Conservation (phyloP, 1,140 invertebrate genomes). For the Thereuonema tuberculata region DNA sequence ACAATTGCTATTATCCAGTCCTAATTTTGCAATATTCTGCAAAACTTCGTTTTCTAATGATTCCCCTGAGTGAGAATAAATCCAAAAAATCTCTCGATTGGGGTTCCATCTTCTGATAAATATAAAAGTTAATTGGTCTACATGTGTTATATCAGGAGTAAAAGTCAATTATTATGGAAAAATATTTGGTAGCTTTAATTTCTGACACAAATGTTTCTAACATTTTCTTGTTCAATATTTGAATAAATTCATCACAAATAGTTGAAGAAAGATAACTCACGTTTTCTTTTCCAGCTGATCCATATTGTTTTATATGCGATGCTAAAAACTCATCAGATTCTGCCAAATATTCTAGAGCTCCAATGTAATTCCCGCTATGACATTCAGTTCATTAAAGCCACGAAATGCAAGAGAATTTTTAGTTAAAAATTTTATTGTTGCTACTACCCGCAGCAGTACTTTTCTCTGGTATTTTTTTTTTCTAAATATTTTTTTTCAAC, state of each 20-base stretch:
- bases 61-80: not conserved
- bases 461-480: slow-evolving; percentile 7
- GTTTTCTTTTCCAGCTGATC: slow-evolving; percentile 3
- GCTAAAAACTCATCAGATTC: slow-evolving; percentile 15
- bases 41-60: slow-evolving; percentile 1
- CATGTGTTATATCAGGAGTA: slow-evolving; percentile 19
- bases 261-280: slow-evolving; percentile 12
- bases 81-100: slow-evolving; percentile 13
- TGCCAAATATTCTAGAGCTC: slow-evolving; percentile 10
- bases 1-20: slow-evolving; percentile 14
- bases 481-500: no score
- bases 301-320: slow-evolving; percentile 9
- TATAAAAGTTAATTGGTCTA: slow-evolving; percentile 20
- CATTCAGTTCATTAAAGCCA: not conserved
- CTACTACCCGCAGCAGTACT: slow-evolving; percentile 9
- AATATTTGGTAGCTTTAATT: slow-evolving; percentile 18
- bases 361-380: slow-evolving; percentile 12
- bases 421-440: not conserved
- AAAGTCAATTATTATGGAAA: slow-evolving; percentile 19
- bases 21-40: slow-evolving; percentile 10
- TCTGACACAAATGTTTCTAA: not conserved
- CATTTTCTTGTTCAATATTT: slow-evolving; percentile 8
- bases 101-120: not conserved
- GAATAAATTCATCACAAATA: slow-evolving; percentile 14
- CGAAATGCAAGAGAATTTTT: slow-evolving; percentile 4